Evolutionary conservation across 2,113 vertebrate genomes (phyloP).

Genomic region (Chinchilla lanigera): DNA sequence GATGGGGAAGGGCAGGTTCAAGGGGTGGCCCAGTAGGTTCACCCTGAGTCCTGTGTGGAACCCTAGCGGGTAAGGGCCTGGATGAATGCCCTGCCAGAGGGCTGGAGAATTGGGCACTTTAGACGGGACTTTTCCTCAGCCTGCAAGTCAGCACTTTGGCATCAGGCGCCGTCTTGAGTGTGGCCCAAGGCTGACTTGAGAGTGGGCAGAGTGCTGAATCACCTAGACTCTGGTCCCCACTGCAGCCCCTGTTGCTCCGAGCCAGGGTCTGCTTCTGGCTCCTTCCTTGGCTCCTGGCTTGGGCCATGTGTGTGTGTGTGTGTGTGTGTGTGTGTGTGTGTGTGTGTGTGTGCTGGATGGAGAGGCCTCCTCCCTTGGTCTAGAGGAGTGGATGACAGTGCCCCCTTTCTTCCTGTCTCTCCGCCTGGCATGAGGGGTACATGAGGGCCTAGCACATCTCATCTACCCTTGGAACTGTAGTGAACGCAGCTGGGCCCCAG

Average conservation of each 20-base stretch:
- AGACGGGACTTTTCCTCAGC: not conserved
- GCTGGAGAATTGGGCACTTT: not conserved
- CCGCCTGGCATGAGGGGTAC: not conserved
- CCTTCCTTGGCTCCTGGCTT: conserved; percentile 12
- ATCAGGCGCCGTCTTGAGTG: conserved; percentile 5
- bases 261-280: not conserved
- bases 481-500: not conserved
- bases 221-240: conserved; percentile 67
- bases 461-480: conserved; percentile 37
- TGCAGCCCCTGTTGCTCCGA: conserved; percentile 22
- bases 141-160: conserved; percentile 59
- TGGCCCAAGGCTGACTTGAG: conserved; percentile 54
- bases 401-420: conserved; percentile 16
- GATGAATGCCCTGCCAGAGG: not conserved
- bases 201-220: conserved; percentile 88
- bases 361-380: not conserved
- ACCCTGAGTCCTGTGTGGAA: not conserved
- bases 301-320: not conserved
- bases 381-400: not conserved
- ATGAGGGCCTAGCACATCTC: not conserved
- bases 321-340: not conserved
- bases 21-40: not conserved
- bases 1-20: not conserved
- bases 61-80: not conserved
- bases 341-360: not conserved